Base-by-base conservation (phyloP, 1,140 invertebrate genomes). In the Aphidius ervi region DNA sequence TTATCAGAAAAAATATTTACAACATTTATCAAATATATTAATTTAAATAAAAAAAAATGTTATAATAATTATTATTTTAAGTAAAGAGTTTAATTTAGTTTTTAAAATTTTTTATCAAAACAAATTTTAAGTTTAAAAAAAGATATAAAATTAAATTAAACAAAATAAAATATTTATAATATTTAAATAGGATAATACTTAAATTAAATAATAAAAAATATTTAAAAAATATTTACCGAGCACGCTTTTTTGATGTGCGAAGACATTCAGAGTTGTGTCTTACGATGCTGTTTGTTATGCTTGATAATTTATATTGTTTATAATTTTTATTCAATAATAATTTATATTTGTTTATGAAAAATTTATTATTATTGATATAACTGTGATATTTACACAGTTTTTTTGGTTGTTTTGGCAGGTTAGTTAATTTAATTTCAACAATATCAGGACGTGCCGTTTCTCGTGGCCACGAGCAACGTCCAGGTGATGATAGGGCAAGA, bases 221-320 rank as follows among this genome's bases (percentile, higher is more conserved):
- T 16, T 46, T 20, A 45, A 37, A 45, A 37, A 46, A 41, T 59
- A 60, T 74, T 77, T 68, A 74, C 75, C 76, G 74, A 70, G 71
- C 76, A 77, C 75, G 69, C 73, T 69, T 77, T 77, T 71, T 75
- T 74, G 68, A 76, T 76, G 72, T 76, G 75, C 65, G 73, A 79
- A 77, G 74, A 80, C 76, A 78, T 79, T 80, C 74, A 75, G 73
- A 77, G 74, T 61, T 59, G 67, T 70, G 65, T 70, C 71, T 70
- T 68, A 68, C 64, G 68, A 62, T 63, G 67, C 55, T 69, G 67
- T 70, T 67, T 67, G 69, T 69, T 68, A 69, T 67, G 66, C 66
- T 66, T 59, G 67, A 61, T 65, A 69, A 63, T 31, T 31, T 31
- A 31, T 31, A 31, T 66, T 63, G 66, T 64, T 68, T 68, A 63